A percentile compares a stretch with the other conserved stretches of the same genome.
phyloP scores from a whole-genome alignment of 2,113 vertebrate species.

The Urocynchramus pylzowi region DNA sequence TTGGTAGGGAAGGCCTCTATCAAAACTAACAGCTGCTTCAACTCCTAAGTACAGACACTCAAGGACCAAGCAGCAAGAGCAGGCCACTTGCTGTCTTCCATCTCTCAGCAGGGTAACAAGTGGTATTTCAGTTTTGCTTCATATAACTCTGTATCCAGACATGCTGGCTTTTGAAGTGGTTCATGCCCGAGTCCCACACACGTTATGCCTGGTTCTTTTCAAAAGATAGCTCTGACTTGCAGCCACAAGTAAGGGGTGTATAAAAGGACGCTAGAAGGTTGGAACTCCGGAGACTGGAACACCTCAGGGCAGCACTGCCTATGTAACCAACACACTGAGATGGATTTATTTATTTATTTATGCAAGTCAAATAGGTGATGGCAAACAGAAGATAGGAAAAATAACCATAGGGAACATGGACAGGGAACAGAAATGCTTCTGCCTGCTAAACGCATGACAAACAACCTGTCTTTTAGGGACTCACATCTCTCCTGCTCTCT shows the following conservation, averaged over 20 bases:
- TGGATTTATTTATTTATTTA: neutral
- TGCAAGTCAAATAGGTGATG: neutral
- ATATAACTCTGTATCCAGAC: neutral
- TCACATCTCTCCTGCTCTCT: neutral
- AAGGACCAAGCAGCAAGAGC: neutral
- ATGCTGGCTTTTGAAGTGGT: neutral
- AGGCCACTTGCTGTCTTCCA: neutral
- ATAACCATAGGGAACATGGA: fast-evolving
- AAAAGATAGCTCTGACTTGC: neutral
- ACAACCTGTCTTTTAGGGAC: neutral
- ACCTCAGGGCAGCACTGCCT: neutral
- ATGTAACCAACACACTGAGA: neutral
- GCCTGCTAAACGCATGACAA: neutral
- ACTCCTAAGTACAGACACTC: neutral
- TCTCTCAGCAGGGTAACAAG: neutral
- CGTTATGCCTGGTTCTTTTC: neutral
- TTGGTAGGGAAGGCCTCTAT: neutral
- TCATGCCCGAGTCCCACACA: neutral
- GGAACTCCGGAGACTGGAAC: neutral
- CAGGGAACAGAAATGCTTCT: neutral
- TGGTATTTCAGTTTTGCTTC: neutral
- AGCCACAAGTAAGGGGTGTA: neutral
- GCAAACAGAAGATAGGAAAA: neutral
- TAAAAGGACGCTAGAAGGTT: neutral
- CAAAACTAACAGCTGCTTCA: neutral